Evolutionary conservation across 2,797 vertebrate genomes (phyloP), one percentile per base, ranked within the genome.

Genomic region (Perodicticus potto): DNA sequence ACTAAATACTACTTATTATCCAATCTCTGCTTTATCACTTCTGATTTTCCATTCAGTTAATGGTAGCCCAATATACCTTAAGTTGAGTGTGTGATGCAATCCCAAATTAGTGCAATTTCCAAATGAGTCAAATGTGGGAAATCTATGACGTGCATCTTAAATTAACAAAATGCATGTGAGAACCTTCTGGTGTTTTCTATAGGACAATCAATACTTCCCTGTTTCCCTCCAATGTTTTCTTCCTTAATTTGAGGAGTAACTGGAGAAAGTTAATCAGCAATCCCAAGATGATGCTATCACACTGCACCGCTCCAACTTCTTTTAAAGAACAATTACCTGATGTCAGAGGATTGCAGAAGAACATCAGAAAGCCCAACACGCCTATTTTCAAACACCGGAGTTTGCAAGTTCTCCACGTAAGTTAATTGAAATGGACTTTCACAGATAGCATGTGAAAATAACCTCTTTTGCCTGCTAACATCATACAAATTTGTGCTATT

Each of bases 171-270:
- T 69, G 17, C 57, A 3, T 7, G 32, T 45, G 43, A 94, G 3
- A 27, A n/a, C 16, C 20, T 88, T 80, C 55, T 73, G 11, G 10
- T n/a, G 17, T 49, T 94, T 74, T 70, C 34, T 55, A n/a, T 32
- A 57, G 37, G n/a, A 88, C 2, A 23, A n/a, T 45, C 27, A 61
- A 32, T 29, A 72, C 27, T 67, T 55, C 43, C 7, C 73, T 80
- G 19, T 65, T 84, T 55, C 57, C 34, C 61, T 45, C 49, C 69
- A 92, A 34, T 53, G 23, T 27, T 11, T 25, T 55, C 16, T 65
- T 69, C n/a, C 45, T 63, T 73, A 40, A 84, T 80, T 73, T 67
- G 86, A 87, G 29, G 43, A 90, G 49, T 9, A 49, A n/a, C n/a
- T 59, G 61, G n/a, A 14, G 3, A 40, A 78, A 70, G 11, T 29